Percentiles rank a stretch among this genome's conserved stretches.
These are phyloP conservation scores for Lobophora halterata DNA, from an alignment of 2,888 invertebrate species.

Conservation along the genomic window DNA sequence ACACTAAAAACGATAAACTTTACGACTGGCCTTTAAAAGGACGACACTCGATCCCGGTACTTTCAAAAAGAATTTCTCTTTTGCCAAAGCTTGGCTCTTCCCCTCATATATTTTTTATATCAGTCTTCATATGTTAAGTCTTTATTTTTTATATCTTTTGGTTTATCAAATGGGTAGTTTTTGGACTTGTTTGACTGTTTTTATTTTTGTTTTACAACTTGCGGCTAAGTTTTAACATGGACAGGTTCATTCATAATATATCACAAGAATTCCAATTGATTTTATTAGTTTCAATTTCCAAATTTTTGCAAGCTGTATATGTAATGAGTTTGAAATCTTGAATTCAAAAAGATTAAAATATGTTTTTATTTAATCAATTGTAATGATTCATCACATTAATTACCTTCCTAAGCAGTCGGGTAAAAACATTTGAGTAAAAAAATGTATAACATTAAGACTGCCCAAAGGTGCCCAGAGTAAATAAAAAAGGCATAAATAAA, in stretches of 20 bases:
- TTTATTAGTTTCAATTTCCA: too few relatives aligned
- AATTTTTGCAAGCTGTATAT: too few relatives aligned
- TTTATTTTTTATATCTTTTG: constrained; percentile 23
- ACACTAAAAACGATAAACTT: constrained; percentile 69
- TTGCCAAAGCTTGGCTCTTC: constrained; percentile 49
- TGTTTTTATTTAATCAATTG: too few relatives aligned
- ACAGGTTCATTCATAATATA: constrained; percentile 5
- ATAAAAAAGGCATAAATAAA: too few relatives aligned
- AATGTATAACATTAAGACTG: too few relatives aligned
- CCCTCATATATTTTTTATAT: constrained; percentile 36
- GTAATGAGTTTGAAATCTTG: too few relatives aligned
- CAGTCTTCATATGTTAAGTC: constrained; percentile 29
- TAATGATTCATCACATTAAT: too few relatives aligned
- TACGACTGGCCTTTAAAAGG: constrained; percentile 65
- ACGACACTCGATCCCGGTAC: constrained; percentile 63
- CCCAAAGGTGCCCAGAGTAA: too few relatives aligned
- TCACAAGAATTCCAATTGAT: too few relatives aligned
- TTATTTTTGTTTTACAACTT: constrained; percentile 16
- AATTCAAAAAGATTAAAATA: too few relatives aligned
- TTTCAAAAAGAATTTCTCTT: constrained; percentile 67
- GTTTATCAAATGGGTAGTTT: constrained; percentile 21
- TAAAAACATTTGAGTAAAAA: too few relatives aligned
- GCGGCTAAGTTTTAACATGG: constrained; percentile 9
- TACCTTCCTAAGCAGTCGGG: too few relatives aligned
- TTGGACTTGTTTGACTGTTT: constrained; percentile 14